phyloP scores from a whole-genome alignment of 1,140 invertebrate species.

The Drosophila serrata region DNA sequence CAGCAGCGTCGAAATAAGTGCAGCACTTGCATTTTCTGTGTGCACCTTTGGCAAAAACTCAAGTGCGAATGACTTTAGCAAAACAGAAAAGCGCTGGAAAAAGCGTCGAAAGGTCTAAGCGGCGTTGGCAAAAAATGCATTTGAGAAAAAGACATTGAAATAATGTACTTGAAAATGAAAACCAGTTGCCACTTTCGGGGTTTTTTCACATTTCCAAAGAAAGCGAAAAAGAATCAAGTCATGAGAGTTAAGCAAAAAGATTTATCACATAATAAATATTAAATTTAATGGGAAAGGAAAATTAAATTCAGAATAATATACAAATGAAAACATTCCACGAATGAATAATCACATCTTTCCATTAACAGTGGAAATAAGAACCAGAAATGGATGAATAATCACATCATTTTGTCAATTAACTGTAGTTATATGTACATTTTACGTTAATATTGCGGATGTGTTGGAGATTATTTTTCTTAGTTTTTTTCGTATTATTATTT shows the following conservation, averaged over 20 bases:
- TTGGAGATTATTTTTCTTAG: slow-evolving; percentile 10
- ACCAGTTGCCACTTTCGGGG: slow-evolving; percentile 33
- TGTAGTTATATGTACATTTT: slow-evolving; percentile 10
- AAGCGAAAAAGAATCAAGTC: slow-evolving; percentile 30
- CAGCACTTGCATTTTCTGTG: slow-evolving; percentile 42
- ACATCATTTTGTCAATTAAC: slow-evolving; percentile 5
- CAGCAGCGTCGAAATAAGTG: slow-evolving; percentile 27
- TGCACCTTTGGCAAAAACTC: slow-evolving; percentile 50
- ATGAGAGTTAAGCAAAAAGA: neutral
- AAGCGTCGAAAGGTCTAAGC: slow-evolving; percentile 62
- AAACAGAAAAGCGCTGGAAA: slow-evolving; percentile 64
- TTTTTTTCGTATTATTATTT: slow-evolving; percentile 10
- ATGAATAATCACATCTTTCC: slow-evolving; percentile 17
- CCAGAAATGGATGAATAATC: slow-evolving; percentile 33
- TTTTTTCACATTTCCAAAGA: slow-evolving; percentile 62
- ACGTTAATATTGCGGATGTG: slow-evolving; percentile 11
- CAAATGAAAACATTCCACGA: neutral
- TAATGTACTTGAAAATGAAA: slow-evolving; percentile 68
- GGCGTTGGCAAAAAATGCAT: slow-evolving; percentile 51
- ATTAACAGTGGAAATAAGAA: slow-evolving; percentile 10
- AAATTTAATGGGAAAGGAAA: neutral
- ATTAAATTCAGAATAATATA: neutral
- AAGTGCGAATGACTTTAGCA: slow-evolving; percentile 72
- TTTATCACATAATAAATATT: no score
- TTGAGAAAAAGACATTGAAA: slow-evolving; percentile 65